phyloP scores from a whole-genome alignment of 2,113 vertebrate species.

The Caranx ignobilis region DNA sequence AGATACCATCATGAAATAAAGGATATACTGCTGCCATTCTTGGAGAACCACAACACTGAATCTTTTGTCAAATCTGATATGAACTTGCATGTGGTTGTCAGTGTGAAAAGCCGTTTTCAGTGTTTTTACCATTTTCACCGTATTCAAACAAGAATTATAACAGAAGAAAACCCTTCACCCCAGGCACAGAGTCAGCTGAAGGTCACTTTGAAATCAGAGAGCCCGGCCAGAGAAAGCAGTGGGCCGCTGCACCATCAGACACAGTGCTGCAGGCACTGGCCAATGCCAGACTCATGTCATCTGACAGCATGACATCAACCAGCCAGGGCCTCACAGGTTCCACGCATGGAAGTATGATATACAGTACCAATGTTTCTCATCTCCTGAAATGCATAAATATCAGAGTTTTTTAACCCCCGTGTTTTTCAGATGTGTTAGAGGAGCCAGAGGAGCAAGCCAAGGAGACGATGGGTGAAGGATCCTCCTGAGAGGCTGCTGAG shows the following conservation, averaged over 20 bases:
- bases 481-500: constrained; percentile 86
- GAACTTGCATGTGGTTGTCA: not conserved
- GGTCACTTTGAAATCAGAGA: constrained; percentile 22
- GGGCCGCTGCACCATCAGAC: constrained; percentile 80
- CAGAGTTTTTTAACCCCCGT: not conserved
- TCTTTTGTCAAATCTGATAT: no score
- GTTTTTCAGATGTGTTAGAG: constrained; percentile 64
- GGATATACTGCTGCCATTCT: not conserved
- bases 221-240: constrained; percentile 77
- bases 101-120: not conserved
- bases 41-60: not conserved
- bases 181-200: constrained; percentile 32
- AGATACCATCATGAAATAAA: not conserved
- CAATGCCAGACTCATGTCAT: constrained; percentile 84
- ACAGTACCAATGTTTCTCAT: not conserved
- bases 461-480: constrained; percentile 87
- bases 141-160: not conserved
- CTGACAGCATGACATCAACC: constrained; percentile 75
- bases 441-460: constrained; percentile 72
- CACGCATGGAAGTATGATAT: not conserved
- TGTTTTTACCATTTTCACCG: not conserved
- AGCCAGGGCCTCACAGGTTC: constrained; percentile 33
- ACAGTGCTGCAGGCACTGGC: constrained; percentile 81
- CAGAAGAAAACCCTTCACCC: not conserved
- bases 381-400: not conserved